phyloP scores from a whole-genome alignment of 2,888 invertebrate genomes.

The Eristalis tenax region DNA sequence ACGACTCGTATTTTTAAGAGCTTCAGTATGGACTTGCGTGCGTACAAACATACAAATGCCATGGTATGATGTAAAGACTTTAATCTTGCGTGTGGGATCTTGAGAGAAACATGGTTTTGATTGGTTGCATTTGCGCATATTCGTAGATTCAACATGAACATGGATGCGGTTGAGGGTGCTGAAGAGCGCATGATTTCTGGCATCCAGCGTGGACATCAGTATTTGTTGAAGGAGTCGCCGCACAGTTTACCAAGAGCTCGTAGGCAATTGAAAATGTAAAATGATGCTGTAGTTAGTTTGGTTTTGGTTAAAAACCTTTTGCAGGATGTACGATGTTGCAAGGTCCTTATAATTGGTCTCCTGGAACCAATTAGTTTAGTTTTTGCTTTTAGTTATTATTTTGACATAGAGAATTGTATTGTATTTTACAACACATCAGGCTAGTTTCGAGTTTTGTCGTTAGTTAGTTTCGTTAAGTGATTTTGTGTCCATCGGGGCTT shows the following conservation, averaged over 20 bases:
- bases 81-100: background rate
- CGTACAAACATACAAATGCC: too few species aligned
- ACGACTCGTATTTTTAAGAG: too few species aligned
- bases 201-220: constrained; percentile 92
- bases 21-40: too few species aligned
- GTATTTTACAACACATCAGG: background rate
- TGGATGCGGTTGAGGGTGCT: constrained; percentile 78
- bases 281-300: background rate
- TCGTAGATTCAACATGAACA: constrained; percentile 76
- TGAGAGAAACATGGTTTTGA: background rate
- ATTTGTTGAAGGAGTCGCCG: constrained; percentile 93
- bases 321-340: constrained; percentile 70
- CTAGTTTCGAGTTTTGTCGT: background rate
- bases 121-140: background rate
- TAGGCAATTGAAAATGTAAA: constrained; percentile 89
- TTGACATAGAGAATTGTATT: background rate
- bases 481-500: too few species aligned
- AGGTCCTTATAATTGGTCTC: constrained; percentile 37
- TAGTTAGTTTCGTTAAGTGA: background rate
- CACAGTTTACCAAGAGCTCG: constrained; percentile 89
- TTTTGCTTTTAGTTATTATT: background rate
- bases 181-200: constrained; percentile 89
- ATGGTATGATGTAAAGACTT: constrained; percentile 79
- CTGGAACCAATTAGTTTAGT: constrained; percentile 1
- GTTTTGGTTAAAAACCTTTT: constrained; percentile 14